Percentiles rank a stretch among this genome's conserved stretches.
phyloP scores from a whole-genome alignment of 30 jellyfish, hydroid and myxozoan genomes.

The Hydractinia symbiolongicarpus region DNA sequence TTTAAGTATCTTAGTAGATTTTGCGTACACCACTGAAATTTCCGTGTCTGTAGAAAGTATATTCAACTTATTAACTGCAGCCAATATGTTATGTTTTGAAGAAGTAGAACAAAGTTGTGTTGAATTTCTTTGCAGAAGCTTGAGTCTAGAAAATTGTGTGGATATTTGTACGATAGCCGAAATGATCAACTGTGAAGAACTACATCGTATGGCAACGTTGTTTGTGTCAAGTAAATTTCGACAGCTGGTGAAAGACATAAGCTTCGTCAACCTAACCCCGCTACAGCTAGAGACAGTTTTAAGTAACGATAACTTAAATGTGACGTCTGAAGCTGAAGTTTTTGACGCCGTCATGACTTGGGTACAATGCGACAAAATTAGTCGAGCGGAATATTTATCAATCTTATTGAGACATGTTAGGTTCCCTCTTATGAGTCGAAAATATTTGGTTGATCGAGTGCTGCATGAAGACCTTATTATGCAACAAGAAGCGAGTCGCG shows the following conservation, averaged over 20 bases:
- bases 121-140: constrained; percentile 34
- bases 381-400: constrained; percentile 29
- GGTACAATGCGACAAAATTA: constrained; percentile 40
- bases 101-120: constrained; percentile 64
- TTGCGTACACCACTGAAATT: constrained; percentile 42
- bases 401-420: constrained; percentile 53
- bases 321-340: constrained; percentile 83
- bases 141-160: constrained; percentile 55
- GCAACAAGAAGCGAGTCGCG: constrained; percentile 55
- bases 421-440: constrained; percentile 51
- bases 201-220: constrained; percentile 30
- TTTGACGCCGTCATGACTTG: constrained; percentile 61
- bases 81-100: constrained; percentile 70
- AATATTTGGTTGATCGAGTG: constrained; percentile 57
- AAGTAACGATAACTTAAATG: constrained; percentile 43
- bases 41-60: constrained; percentile 31
- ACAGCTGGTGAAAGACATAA: constrained; percentile 34
- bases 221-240: constrained; percentile 48
- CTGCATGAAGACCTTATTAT: constrained; percentile 59
- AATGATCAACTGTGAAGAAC: constrained; percentile 49
- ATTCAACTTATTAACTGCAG: constrained; percentile 42
- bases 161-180: constrained; percentile 67
- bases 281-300: constrained; percentile 43
- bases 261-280: constrained; percentile 36
- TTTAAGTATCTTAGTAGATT: constrained; percentile 33